Evolutionary conservation across 2,113 vertebrate species (phyloP).

Genomic region (Toxostoma redivivum): DNA sequence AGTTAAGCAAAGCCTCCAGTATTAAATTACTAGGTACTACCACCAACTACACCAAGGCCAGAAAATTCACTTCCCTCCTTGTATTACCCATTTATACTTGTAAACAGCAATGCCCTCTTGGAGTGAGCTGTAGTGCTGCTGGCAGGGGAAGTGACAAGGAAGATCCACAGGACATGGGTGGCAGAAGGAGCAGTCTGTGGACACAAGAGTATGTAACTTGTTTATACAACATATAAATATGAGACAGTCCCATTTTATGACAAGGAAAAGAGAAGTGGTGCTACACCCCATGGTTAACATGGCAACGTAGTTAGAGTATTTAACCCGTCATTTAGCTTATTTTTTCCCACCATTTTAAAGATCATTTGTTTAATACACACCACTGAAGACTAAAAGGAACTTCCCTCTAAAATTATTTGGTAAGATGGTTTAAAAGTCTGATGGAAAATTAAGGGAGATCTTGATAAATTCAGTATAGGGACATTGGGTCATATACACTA

Average conservation of each 20-base stretch:
- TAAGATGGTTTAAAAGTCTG: background rate
- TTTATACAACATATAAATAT: background rate
- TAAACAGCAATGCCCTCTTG: background rate
- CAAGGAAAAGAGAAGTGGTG: slow-evolving; percentile 24
- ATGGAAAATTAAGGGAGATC: background rate
- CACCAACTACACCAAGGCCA: background rate
- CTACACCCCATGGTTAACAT: background rate
- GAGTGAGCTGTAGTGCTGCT: background rate
- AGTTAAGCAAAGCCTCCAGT: background rate
- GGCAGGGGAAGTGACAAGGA: background rate
- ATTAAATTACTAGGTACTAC: background rate
- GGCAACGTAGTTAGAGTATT: slow-evolving; percentile 20
- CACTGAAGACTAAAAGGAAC: background rate
- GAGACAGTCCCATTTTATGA: background rate
- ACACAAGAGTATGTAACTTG: background rate
- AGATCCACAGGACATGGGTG: background rate
- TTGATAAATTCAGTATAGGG: background rate
- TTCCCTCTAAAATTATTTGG: background rate
- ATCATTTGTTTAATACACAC: slow-evolving; percentile 6
- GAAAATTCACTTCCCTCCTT: background rate
- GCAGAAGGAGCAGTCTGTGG: background rate
- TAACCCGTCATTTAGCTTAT: background rate
- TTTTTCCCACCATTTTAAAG: slow-evolving; percentile 4
- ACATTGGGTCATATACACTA: background rate
- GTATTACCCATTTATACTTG: background rate